Percentiles rank a stretch among this genome's conserved stretches.
Evolutionary conservation across 2,797 vertebrate genomes (phyloP).

Genomic region (Fistularia commersonii): DNA sequence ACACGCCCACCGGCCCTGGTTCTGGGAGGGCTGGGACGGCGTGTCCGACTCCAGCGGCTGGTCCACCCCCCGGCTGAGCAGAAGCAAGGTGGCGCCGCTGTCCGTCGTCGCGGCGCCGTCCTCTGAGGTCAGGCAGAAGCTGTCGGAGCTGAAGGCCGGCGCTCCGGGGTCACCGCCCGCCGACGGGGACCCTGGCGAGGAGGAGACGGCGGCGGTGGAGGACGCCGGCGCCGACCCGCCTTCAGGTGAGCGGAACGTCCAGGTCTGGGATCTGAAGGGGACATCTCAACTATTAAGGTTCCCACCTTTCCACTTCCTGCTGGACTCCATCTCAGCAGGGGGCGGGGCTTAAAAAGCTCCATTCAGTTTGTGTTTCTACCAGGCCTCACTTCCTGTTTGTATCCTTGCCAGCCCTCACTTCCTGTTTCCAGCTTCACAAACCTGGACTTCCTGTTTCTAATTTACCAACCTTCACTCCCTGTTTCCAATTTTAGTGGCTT

Average conservation of each 20-base stretch:
- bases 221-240: conserved; percentile 4
- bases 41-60: conserved; percentile 72
- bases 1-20: conserved; percentile 88
- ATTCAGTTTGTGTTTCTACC: too few relatives aligned
- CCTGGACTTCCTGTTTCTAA: too few relatives aligned
- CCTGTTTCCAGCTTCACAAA: too few relatives aligned
- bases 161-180: conserved; percentile 1
- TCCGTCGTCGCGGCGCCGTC: conserved; percentile 31
- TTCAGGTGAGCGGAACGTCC: conserved; percentile 30
- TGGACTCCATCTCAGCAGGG: too few relatives aligned
- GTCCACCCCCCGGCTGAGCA: conserved; percentile 61
- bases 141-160: conserved; percentile 9
- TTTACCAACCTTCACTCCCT: too few relatives aligned
- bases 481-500: too few relatives aligned
- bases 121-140: conserved; percentile 24
- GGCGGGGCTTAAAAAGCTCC: too few relatives aligned
- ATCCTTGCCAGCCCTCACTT: too few relatives aligned
- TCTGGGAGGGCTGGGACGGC: conserved; percentile 85
- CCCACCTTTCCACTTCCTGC: neutral
- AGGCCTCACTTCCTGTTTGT: too few relatives aligned
- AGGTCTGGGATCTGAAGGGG: neutral
- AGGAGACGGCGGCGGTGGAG: neutral
- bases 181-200: conserved; percentile 16
- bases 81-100: conserved; percentile 48
- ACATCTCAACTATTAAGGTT: neutral